Evolutionary conservation across 2,888 invertebrate genomes (phyloP).

Genomic region (Meganola albula): DNA sequence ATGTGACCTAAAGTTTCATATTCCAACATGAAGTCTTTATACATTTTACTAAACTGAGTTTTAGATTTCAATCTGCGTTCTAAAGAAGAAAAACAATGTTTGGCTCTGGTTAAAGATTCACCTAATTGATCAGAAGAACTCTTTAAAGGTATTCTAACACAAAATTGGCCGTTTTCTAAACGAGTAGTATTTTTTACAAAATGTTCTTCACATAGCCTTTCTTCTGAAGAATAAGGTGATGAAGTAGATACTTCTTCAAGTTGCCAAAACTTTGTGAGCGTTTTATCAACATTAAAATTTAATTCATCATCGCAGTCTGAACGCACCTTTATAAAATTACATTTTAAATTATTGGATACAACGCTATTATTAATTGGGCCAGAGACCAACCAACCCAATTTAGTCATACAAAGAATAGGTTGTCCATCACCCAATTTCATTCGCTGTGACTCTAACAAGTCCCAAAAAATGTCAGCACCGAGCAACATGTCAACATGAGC

Average conservation of each 20-base stretch:
- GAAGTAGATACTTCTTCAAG: constrained; percentile 5
- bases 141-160: constrained; percentile 13
- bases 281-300: too few species aligned
- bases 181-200: constrained; percentile 15
- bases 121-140: constrained; percentile 12
- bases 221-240: neutral
- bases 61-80: constrained; percentile 5
- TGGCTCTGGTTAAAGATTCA: constrained; percentile 20
- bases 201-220: constrained; percentile 17
- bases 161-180: constrained; percentile 14
- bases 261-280: constrained; percentile 10
- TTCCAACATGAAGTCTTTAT: constrained; percentile 5
- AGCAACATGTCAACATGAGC: too few species aligned
- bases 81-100: constrained; percentile 4
- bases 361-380: too few species aligned
- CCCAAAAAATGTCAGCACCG: too few species aligned
- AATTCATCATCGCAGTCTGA: too few species aligned
- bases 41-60: constrained; percentile 2
- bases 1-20: constrained; percentile 4
- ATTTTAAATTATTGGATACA: too few species aligned
- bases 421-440: too few species aligned
- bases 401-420: too few species aligned
- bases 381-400: too few species aligned
- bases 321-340: too few species aligned
- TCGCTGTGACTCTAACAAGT: too few species aligned